Conservation (phyloP, 2,113 vertebrate species). For the Speoplatyrhinus poulsoni region DNA sequence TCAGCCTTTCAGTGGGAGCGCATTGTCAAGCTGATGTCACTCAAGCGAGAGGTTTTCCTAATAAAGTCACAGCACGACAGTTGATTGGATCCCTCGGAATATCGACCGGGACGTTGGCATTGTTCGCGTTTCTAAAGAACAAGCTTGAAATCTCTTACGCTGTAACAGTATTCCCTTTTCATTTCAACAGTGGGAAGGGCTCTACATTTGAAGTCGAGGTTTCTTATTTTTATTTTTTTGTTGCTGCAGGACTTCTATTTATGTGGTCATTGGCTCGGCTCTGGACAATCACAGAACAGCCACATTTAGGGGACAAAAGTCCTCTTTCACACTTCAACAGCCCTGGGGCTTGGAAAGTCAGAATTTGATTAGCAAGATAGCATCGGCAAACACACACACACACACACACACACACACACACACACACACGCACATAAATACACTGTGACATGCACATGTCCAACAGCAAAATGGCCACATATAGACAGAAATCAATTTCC, state of each 20-base stretch:
- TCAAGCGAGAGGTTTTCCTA: constrained; percentile 34
- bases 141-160: constrained; percentile 52
- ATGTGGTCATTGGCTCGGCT: constrained; percentile 25
- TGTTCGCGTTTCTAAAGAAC: constrained; percentile 30
- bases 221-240: not conserved
- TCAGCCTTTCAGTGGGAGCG: constrained; percentile 40
- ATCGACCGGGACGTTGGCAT: constrained; percentile 10
- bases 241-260: constrained; percentile 14
- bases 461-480: constrained; percentile 35
- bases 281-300: constrained; percentile 38
- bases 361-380: constrained; percentile 77
- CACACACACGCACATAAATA: not conserved
- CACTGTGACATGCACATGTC: not conserved
- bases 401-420: constrained; percentile 18
- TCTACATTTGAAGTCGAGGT: not conserved
- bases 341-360: constrained; percentile 51
- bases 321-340: constrained; percentile 66
- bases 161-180: constrained; percentile 45
- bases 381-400: constrained; percentile 57
- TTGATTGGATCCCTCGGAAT: constrained; percentile 57
- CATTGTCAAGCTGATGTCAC: constrained; percentile 39
- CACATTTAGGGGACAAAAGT: constrained; percentile 62
- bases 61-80: constrained; percentile 38
- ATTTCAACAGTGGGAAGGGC: constrained; percentile 23
- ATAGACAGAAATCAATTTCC: constrained; percentile 66